A percentile compares a stretch with the other conserved stretches of the same genome.
phyloP scores from a whole-genome alignment of 2,797 vertebrate genomes.

The Psittacula echo region DNA sequence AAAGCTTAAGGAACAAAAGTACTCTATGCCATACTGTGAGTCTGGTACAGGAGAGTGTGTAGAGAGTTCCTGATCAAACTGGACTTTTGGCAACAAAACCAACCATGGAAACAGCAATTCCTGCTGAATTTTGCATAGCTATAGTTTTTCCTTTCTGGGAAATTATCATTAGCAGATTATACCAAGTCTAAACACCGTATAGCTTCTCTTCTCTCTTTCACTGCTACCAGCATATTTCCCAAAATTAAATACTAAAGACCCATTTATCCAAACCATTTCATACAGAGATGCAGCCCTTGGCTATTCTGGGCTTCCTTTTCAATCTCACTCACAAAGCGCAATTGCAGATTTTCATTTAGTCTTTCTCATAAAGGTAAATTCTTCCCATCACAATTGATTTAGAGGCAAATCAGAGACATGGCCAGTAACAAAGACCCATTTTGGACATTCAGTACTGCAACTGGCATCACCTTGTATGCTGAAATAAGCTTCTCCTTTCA shows the following conservation, averaged over 20 bases:
- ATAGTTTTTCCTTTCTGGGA: background rate
- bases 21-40: background rate
- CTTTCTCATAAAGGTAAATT: constrained; percentile 31
- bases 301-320: background rate
- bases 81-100: background rate
- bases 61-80: background rate
- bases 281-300: background rate
- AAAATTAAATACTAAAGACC: background rate
- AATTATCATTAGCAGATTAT: background rate
- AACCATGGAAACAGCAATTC: background rate
- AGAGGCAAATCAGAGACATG: background rate
- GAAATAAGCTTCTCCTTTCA: constrained; percentile 57
- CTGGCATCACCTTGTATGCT: constrained; percentile 6
- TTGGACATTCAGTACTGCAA: background rate
- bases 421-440: background rate
- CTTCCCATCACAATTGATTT: constrained; percentile 1
- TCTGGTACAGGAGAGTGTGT: fast-evolving
- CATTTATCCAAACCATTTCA: background rate
- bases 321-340: background rate
- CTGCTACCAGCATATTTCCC: background rate
- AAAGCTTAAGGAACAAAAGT: background rate
- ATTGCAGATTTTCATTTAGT: constrained; percentile 10
- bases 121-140: background rate
- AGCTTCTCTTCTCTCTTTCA: background rate
- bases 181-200: background rate